A percentile compares a stretch with the other conserved stretches of the same genome.
Conservation (phyloP, 2,888 invertebrate species). For the Diplolepis rosae region DNA sequence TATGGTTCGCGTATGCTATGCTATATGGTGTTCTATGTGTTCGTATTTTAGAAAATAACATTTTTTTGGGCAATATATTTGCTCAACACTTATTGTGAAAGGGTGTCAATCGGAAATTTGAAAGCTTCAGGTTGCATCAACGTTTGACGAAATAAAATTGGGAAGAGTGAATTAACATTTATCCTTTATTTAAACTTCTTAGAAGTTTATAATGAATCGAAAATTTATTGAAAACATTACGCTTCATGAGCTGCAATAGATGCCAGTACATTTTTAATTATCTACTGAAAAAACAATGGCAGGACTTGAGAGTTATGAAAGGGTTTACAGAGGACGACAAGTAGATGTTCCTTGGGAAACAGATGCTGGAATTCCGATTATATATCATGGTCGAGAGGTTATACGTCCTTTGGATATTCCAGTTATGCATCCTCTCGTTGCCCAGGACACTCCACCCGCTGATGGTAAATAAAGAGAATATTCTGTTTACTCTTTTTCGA, state of each 20-base stretch:
- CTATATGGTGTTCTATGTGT: too few relatives aligned
- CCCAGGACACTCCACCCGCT: constrained; percentile 62
- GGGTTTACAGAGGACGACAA: constrained; percentile 62
- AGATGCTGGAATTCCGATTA: constrained; percentile 49
- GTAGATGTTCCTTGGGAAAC: constrained; percentile 53
- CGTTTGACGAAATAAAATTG: neutral
- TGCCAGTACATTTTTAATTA: neutral
- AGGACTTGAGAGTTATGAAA: constrained; percentile 60
- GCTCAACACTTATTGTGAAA: neutral
- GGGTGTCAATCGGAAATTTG: neutral
- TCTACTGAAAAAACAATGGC: constrained; percentile 50
- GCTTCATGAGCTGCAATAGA: neutral
- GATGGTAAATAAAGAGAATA: constrained; percentile 58
- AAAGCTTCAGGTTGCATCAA: neutral
- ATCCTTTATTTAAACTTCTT: neutral
- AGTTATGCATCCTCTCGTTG: constrained; percentile 59
- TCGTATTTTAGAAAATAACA: neutral
- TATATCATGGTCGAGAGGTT: constrained; percentile 65
- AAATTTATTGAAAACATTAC: neutral
- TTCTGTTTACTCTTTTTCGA: neutral
- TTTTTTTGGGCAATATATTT: neutral
- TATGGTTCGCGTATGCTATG: too few relatives aligned
- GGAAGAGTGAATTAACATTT: neutral
- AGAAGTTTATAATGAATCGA: neutral
- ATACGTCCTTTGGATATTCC: constrained; percentile 66